Base-by-base conservation (phyloP, 2,113 vertebrate genomes). In the Erinaceus europaeus region DNA sequence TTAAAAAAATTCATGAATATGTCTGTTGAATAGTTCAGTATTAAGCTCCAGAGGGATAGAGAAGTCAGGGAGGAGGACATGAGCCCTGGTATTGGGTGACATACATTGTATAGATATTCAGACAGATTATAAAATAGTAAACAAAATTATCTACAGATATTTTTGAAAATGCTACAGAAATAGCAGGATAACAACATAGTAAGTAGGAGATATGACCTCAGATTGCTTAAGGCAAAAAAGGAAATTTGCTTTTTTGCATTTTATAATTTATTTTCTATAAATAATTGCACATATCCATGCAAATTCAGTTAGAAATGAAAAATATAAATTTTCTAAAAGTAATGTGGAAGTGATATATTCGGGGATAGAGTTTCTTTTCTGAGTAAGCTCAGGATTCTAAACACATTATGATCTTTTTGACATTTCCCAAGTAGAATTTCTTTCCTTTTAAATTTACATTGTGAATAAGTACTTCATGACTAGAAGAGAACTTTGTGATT, bases 261-360 rank as follows among this genome's bases (percentile, higher is more conserved):
- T 46, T 42, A 23, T 79, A 78, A 73, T 69, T 89, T 48, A 34
- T 80, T 48, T 15, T 68, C 21, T 71, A 55, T 21, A 67, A 86
- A 55, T 52, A 69, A 64, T 88, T 62, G 27, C 8, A 17, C 25
- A 14, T 21, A 7, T 5, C 9, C 17, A 44, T 7, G 13, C 18
- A 88, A 42, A 78, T 90, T 48, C 75, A 84, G 52, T n/a, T 85
- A 73, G 40, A 73, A 81, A 71, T 67, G 1, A 69, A 93, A 79
- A 44, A 0, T 69, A 10, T 62, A 57, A 44, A 42, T 69, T 29
- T 67, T 84, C 46, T 29, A 68, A 77, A 87, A 75, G 23, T 15
- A 88, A 68, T 36, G 46, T 87, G 32, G 42, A 76, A 46, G 42
- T 42, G 11, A 65, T 23, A 48, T 42, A 44, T 32, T 64, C 71